phyloP scores from a whole-genome alignment of 2,113 vertebrate species.

The Hypocryptadius cinnamomeus region DNA sequence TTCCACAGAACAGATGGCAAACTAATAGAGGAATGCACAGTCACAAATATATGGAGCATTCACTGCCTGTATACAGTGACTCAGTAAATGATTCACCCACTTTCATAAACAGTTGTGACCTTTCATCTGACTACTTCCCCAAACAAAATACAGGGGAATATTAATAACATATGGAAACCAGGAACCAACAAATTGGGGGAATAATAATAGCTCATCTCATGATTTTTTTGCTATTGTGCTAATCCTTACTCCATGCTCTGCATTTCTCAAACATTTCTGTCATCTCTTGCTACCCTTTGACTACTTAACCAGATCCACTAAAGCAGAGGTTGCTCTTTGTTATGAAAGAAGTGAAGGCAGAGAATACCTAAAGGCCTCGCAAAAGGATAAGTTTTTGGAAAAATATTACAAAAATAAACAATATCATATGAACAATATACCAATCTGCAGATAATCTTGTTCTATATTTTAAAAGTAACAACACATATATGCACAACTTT shows the following conservation, averaged over 20 bases:
- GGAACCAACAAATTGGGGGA: background rate
- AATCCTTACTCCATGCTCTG: background rate
- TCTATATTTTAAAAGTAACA: background rate
- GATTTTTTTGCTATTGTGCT: background rate
- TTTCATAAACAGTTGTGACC: background rate
- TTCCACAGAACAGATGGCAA: background rate
- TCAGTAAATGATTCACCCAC: background rate
- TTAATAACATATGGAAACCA: background rate
- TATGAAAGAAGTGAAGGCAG: background rate
- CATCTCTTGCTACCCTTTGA: background rate
- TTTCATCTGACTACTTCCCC: constrained; percentile 29
- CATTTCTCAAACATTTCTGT: background rate
- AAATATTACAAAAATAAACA: background rate
- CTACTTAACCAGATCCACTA: background rate
- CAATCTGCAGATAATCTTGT: background rate
- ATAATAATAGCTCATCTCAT: constrained; percentile 5
- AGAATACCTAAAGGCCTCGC: background rate
- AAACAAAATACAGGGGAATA: background rate
- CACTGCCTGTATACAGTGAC: background rate
- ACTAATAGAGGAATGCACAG: background rate
- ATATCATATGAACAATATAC: background rate
- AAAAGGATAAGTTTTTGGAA: background rate
- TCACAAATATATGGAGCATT: background rate
- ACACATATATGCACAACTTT: background rate
- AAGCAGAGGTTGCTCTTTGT: background rate